Base-by-base conservation (phyloP, 92 coral and sea anemone genomes). In the Paramuricea clavata region DNA sequence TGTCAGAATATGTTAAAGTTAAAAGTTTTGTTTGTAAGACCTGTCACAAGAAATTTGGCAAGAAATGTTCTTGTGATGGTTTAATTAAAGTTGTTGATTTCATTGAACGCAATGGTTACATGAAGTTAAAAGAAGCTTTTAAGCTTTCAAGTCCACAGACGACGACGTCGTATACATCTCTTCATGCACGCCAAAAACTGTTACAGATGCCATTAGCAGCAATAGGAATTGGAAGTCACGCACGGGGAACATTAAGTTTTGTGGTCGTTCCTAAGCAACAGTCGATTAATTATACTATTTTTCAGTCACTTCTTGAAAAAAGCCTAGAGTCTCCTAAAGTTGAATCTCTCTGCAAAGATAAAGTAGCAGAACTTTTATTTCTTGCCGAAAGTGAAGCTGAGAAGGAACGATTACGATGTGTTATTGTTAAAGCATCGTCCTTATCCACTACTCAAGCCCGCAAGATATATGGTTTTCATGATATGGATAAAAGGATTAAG, bases 371-470 rank as follows among this genome's bases (percentile, higher is more conserved):
- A 36, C 73, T 89, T 15, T 47, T 89, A 10, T 17, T 64, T 27
- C 28, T 89, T 0, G 82, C 92, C 0, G 85, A 89, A 13, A 36
- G 59, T 11, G 89, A 83, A 36, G 10, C 79, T 12, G 92, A 89
- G 50, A 76, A 39, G 34, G 85, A 83, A 65, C 11, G 85, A 44
- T 17, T 89, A 34, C 68, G 78, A 33, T 86, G 74, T 81, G 91
- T 82, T 28, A 64, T 81, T 36, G 87, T 82, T 10, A 81, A 49
- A 36, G 42, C 42, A 36, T 65, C 82, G 25, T 90, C 88, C 7
- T 27, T 89, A 9, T 89, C 89, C 8, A 69, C 36, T 52, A 56
- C 73, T n/a, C n/a, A n/a, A n/a, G n/a, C n/a, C n/a, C n/a, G n/a
- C 27, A 76, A 89, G 42, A 25, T 83, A 3, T 83, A 83, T 69